Percentiles rank a stretch among this genome's conserved stretches.
Evolutionary conservation across 2,888 invertebrate species (phyloP).

Genomic region (Pheosia tremula): DNA sequence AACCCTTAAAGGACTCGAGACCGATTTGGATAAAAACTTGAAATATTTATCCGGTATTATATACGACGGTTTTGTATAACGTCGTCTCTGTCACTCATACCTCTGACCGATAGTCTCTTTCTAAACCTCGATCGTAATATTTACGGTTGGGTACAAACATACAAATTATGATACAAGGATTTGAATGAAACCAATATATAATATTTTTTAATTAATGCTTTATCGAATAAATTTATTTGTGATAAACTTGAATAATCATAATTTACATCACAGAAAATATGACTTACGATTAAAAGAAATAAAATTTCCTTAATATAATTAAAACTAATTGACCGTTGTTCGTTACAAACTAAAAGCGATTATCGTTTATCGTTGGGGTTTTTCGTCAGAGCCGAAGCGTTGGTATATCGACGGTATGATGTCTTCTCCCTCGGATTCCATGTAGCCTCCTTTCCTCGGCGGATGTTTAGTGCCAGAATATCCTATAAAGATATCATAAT

Average conservation of each 20-base stretch:
- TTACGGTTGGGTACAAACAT: too few species aligned
- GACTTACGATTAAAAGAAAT: background rate
- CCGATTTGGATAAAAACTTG: too few species aligned
- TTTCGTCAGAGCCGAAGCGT: slow-evolving; percentile 37
- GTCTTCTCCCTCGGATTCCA: slow-evolving; percentile 23
- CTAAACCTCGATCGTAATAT: too few species aligned
- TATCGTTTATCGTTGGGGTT: slow-evolving; percentile 17
- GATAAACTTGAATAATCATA: slow-evolving; percentile 9
- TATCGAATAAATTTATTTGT: slow-evolving; percentile 22
- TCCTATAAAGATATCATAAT: slow-evolving; percentile 27
- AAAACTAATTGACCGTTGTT: slow-evolving; percentile 9
- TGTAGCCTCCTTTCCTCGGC: slow-evolving; percentile 12
- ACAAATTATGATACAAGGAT: too few species aligned
- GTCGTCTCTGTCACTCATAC: too few species aligned
- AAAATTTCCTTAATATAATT: background rate
- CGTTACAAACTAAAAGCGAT: slow-evolving; percentile 1
- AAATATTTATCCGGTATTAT: too few species aligned
- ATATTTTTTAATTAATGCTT: slow-evolving; percentile 17
- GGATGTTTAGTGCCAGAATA: slow-evolving; percentile 37
- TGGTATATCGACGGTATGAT: slow-evolving; percentile 45
- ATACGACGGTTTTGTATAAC: too few species aligned
- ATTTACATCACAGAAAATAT: slow-evolving; percentile 14
- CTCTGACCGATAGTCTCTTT: too few species aligned
- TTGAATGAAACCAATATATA: background rate
- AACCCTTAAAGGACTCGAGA: too few species aligned